Evolutionary conservation across 2,888 invertebrate species (phyloP).

Genomic region (Cataglyphis livida): DNA sequence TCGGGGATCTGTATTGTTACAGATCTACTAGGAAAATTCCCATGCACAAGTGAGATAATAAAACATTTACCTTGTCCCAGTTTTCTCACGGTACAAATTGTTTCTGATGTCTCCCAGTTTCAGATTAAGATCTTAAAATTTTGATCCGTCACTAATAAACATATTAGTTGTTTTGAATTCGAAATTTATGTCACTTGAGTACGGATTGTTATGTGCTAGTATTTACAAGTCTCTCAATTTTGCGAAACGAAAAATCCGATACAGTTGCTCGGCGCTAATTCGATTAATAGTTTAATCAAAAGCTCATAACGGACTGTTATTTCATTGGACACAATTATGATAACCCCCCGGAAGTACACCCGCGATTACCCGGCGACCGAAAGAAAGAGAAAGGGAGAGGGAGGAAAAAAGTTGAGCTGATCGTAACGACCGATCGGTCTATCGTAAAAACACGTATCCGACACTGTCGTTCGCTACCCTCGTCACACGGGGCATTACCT

Average conservation of each 20-base stretch:
- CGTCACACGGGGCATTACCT: conserved; percentile 59
- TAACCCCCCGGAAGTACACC: conserved; percentile 3
- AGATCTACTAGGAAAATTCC: not conserved
- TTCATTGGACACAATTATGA: conserved; percentile 3
- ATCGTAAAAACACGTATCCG: not conserved
- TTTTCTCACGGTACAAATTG: not conserved
- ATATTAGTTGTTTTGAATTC: not conserved
- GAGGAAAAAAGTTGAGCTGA: not conserved
- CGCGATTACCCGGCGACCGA: not conserved
- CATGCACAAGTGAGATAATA: conserved; percentile 19
- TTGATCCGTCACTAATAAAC: not conserved
- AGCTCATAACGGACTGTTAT: conserved; percentile 10
- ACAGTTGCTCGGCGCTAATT: not conserved
- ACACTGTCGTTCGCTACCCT: not conserved
- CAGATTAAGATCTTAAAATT: not conserved
- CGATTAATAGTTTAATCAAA: not conserved
- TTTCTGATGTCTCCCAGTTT: not conserved
- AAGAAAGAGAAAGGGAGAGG: not conserved
- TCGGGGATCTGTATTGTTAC: not conserved
- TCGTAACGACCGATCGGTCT: not conserved
- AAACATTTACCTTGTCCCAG: conserved; percentile 19
- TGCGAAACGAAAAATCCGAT: not conserved
- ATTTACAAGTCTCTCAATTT: not conserved
- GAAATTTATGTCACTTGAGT: not conserved
- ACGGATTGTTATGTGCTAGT: not conserved